These are phyloP conservation scores for Chromis chromis DNA, from an alignment of 2,797 vertebrate genomes.

Conservation along the genomic window DNA sequence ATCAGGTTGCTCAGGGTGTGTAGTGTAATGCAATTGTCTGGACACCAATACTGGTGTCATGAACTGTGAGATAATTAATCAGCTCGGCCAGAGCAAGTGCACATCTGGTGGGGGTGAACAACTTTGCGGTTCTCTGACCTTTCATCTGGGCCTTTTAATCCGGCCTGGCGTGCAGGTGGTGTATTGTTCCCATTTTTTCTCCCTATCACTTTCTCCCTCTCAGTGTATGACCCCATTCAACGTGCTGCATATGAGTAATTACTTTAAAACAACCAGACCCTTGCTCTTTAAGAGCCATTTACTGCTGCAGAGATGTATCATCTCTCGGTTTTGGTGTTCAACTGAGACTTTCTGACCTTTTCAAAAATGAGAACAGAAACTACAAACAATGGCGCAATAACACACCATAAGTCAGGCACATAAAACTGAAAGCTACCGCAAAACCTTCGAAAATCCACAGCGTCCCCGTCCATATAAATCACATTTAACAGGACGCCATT, in stretches of 20 bases:
- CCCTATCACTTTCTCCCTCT: slow-evolving; percentile 38
- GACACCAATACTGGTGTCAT: slow-evolving; percentile 65
- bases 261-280: slow-evolving; percentile 14
- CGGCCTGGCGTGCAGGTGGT: slow-evolving; percentile 50
- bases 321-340: slow-evolving; percentile 2
- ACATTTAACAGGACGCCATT: neutral
- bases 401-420: slow-evolving; percentile 3
- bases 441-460: slow-evolving; percentile 3
- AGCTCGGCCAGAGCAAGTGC: slow-evolving; percentile 61
- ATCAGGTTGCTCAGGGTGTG: slow-evolving; percentile 71
- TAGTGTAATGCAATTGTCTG: slow-evolving; percentile 71
- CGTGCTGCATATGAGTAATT: slow-evolving; percentile 36
- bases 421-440: slow-evolving; percentile 14
- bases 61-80: slow-evolving; percentile 75
- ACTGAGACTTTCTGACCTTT: slow-evolving; percentile 3
- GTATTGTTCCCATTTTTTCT: slow-evolving; percentile 52
- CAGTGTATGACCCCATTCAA: slow-evolving; percentile 12
- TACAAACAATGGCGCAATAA: slow-evolving; percentile 7
- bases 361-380: slow-evolving; percentile 31
- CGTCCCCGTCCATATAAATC: neutral
- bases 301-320: slow-evolving; percentile 6
- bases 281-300: slow-evolving; percentile 18
- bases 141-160: slow-evolving; percentile 64
- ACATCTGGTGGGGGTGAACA: slow-evolving; percentile 68
- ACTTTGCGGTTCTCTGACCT: slow-evolving; percentile 64